Evolutionary conservation across 2,113 vertebrate species (phyloP), one percentile per base, ranked within the genome.

Genomic region (Beaufortia kweichowensis): DNA sequence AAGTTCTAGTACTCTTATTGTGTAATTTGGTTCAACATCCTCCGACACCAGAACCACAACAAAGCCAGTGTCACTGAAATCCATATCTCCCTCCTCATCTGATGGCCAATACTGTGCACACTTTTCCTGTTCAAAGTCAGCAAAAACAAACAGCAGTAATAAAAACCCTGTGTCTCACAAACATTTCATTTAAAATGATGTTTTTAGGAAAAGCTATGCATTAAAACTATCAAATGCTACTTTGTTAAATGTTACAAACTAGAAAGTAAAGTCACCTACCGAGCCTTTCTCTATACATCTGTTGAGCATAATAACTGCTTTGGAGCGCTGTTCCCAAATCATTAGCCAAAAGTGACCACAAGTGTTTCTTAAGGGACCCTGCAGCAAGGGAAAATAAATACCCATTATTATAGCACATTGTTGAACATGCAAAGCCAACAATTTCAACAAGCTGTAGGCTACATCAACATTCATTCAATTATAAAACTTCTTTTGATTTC

Each of bases 341-440:
- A 99, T 99, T 82, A 97, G 89, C 97, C 97, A 99, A 85, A 99
- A 99, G 86, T 99, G 97, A 84, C 96, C 96, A 85, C 95, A 96
- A 0, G 97, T 98, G 67, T 96, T 97, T 84, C 93, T 95, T 85
- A 99, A 91, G 21, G 97, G 97, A 77, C 97, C 97, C 97, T 99
- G 88, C n/a, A 46, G 17, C 28, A 21, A 82, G 0, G 4, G 2
- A 63, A 79, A 57, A n/a, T n/a, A n/a, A 84, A 48, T 23, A 59
- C 50, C 46, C 7, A 46, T 39, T 73, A 31, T 4, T 35, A 12
- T n/a, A n/a, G n/a, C n/a, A n/a, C 28, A 17, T 53, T 8, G 21
- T n/a, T 0, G 62, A 66, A 17, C 48, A 24, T 56, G 35, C 39
- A 26, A 62, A 19, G 14, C 10, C 26, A 73, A 60, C 43, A 14